Percentiles rank a stretch among this genome's conserved stretches.
phyloP scores from a whole-genome alignment of 2,113 vertebrate species.

The Takifugu bimaculatus region DNA sequence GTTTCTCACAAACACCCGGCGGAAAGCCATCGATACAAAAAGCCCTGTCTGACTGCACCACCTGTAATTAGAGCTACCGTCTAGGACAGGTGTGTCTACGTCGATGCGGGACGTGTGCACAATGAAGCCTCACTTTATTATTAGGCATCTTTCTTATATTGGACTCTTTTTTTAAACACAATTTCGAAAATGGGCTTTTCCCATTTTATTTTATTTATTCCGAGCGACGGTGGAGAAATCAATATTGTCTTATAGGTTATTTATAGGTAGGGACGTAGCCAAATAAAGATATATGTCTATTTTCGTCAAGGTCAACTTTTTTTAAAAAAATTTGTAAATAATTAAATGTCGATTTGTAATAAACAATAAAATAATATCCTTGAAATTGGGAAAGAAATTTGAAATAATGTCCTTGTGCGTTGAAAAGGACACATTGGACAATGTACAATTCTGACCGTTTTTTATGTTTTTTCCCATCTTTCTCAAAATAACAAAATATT shows the following conservation, averaged over 20 bases:
- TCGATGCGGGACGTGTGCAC: neutral
- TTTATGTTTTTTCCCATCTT: neutral
- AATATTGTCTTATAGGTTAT: too few species aligned
- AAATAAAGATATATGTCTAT: too few species aligned
- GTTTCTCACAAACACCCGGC: conserved; percentile 21
- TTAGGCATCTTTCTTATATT: neutral
- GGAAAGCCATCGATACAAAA: conserved; percentile 3
- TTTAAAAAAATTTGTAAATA: too few species aligned
- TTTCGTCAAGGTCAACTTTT: too few species aligned
- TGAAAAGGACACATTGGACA: too few species aligned
- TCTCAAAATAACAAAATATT: neutral
- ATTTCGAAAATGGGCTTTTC: too few species aligned
- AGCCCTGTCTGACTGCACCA: conserved; percentile 27
- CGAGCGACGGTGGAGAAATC: too few species aligned
- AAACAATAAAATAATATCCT: neutral
- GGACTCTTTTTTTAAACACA: too few species aligned
- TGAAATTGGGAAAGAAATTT: neutral
- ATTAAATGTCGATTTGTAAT: neutral
- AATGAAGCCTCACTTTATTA: neutral
- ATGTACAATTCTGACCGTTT: too few species aligned
- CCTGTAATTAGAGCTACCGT: conserved; percentile 5
- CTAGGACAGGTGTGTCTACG: neutral
- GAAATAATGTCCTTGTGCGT: neutral
- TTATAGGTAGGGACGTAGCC: too few species aligned
- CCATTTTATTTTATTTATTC: too few species aligned